Percentiles rank a stretch among this genome's conserved stretches.
These are phyloP conservation scores for Tupaia chinensis DNA, from an alignment of 2,113 vertebrate genomes.

Conservation along the genomic window DNA sequence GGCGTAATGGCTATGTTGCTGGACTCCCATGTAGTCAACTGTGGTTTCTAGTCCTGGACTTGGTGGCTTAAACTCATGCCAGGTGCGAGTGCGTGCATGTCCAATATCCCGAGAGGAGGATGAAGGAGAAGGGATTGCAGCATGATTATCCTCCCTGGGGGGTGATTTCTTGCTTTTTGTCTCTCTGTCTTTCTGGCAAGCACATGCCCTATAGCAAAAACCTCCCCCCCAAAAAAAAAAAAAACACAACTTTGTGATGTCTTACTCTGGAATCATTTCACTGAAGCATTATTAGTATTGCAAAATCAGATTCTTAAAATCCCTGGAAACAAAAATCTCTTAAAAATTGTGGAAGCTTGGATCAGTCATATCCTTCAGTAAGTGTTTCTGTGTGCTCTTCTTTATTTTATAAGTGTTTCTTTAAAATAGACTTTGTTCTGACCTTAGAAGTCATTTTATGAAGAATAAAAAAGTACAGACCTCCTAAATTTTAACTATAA, in stretches of 20 bases:
- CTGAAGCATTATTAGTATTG: not conserved
- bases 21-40: no score
- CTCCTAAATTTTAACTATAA: slow-evolving; percentile 21
- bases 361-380: not conserved
- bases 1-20: no score
- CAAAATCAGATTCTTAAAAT: not conserved
- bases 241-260: not conserved
- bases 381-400: not conserved
- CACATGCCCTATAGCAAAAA: no score
- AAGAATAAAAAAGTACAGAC: not conserved
- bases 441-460: slow-evolving; percentile 30
- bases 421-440: slow-evolving; percentile 8
- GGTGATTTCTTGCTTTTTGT: no score
- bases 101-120: no score
- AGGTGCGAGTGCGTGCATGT: no score
- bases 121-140: no score
- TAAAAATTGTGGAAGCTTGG: not conserved
- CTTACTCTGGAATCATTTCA: not conserved
- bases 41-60: no score
- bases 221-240: no score
- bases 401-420: slow-evolving; percentile 23
- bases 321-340: not conserved
- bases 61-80: no score
- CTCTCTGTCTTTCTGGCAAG: no score
- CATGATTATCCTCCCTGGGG: no score